Base-by-base conservation (phyloP, 1,140 invertebrate genomes). In the Wiebesia pumilae region DNA sequence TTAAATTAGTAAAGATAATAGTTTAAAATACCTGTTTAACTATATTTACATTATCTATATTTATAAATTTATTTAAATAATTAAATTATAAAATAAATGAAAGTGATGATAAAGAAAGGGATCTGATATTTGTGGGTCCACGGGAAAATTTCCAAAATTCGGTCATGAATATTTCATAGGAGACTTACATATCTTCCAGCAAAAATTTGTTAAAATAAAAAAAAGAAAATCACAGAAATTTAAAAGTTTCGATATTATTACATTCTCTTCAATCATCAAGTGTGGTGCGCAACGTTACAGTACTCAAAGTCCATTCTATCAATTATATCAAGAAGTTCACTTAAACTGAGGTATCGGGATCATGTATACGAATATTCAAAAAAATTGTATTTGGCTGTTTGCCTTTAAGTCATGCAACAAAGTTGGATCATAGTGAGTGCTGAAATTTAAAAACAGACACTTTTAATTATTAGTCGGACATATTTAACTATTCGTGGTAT, bases 121-220 rank as follows among this genome's bases (percentile, higher is more conserved):
- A 54, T 54, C 9, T 54, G 19, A 47, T 47, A 47, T 19, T 12
- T 69, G 0, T 69, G 30, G 58, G 9, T 43, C 24, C 0, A 30
- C 12, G 38, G 21, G n/a, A 12, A 35, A 71, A 10, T 47, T 9
- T 35, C 4, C 9, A 69, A 51, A 35, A 73, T 73, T 24, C 43
- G 30, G 1, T 24, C 65, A n/a, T 35, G 35, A 47, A 35, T 21
- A 62, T 21, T 67, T 27, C 43, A 35, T 19, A 30, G 7, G 21
- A 40, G 12, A 71, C 1, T 73, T 73, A 30, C 69, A 69, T 54
- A 73, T 73, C 73, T 16, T 14, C 21, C 6, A 73, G 69, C 47
- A 47, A 73, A 83, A 83, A 47, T 73, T 67, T 43, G 33, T 58
- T n/a, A 82, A 67, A 43, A n/a, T n/a, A n/a, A n/a, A 51, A 69